Evolutionary conservation across 2,797 vertebrate species (phyloP).

Genomic region (Protonibea diacanthus): DNA sequence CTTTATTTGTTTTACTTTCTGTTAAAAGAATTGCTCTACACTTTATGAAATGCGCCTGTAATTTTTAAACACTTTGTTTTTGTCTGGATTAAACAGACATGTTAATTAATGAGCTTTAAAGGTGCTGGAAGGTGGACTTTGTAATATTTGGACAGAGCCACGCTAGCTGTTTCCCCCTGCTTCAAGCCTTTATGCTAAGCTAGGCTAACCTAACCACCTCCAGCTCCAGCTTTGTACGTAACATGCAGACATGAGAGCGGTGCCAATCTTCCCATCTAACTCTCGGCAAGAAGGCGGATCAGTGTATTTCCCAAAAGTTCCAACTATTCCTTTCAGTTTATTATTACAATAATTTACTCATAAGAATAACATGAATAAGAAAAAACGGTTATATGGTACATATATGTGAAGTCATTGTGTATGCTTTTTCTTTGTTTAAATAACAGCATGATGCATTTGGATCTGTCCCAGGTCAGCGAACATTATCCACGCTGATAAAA

Average conservation of each 20-base stretch:
- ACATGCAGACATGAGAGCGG: background rate
- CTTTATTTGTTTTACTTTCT: background rate
- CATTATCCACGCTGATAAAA: constrained; percentile 41
- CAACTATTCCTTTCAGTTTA: constrained; percentile 7
- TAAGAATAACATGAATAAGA: too few relatives aligned
- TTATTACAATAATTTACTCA: background rate
- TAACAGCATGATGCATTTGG: constrained; percentile 29
- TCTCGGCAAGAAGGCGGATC: background rate
- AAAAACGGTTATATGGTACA: background rate
- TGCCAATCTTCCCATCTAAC: background rate
- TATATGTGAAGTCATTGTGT: constrained; percentile 13
- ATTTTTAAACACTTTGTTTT: too few relatives aligned
- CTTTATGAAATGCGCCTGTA: background rate
- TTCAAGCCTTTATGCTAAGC: background rate
- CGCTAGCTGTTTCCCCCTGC: background rate
- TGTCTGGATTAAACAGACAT: background rate
- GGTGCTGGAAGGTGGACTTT: background rate
- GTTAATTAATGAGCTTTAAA: background rate
- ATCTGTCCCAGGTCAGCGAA: constrained; percentile 17
- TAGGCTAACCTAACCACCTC: background rate
- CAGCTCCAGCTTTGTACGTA: background rate
- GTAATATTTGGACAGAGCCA: background rate
- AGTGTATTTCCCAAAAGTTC: background rate
- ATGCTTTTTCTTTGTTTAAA: constrained; percentile 17
- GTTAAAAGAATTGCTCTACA: background rate